Evolutionary conservation across 2,113 vertebrate genomes (phyloP).

Genomic region (Passer montanus): DNA sequence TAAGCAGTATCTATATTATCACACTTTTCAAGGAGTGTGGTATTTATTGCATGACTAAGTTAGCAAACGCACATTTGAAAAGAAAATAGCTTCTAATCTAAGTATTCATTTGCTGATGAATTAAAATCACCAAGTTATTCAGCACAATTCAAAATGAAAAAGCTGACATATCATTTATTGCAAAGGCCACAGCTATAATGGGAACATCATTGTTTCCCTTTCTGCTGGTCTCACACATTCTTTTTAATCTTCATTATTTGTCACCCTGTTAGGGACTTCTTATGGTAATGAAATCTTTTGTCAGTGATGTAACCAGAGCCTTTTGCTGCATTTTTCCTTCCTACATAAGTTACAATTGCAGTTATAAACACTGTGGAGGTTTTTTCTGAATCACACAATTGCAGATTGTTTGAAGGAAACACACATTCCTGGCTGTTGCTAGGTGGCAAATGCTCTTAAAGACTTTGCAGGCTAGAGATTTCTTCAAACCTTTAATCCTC

Average conservation of each 20-base stretch:
- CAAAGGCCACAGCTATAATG: conserved; percentile 58
- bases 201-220: conserved; percentile 62
- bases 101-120: conserved; percentile 61
- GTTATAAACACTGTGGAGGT: conserved; percentile 44
- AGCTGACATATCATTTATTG: conserved; percentile 67
- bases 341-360: conserved; percentile 43
- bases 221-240: conserved; percentile 69
- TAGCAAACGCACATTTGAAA: conserved; percentile 37
- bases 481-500: conserved; percentile 30
- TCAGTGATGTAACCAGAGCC: conserved; percentile 33
- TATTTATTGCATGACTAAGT: conserved; percentile 45
- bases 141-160: conserved; percentile 63
- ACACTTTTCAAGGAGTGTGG: not conserved
- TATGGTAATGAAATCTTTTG: conserved; percentile 66
- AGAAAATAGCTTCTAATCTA: conserved; percentile 59
- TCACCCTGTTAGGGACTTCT: conserved; percentile 44
- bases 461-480: conserved; percentile 55
- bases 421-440: conserved; percentile 53
- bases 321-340: conserved; percentile 49
- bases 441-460: conserved; percentile 69
- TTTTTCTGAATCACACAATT: conserved; percentile 66
- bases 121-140: conserved; percentile 66
- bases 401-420: conserved; percentile 58
- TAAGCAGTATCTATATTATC: not conserved
- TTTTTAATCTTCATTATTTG: conserved; percentile 68